Evolutionary conservation across 92 coral and sea anemone species (phyloP).

Genomic region (Palythoa grandiflora): DNA sequence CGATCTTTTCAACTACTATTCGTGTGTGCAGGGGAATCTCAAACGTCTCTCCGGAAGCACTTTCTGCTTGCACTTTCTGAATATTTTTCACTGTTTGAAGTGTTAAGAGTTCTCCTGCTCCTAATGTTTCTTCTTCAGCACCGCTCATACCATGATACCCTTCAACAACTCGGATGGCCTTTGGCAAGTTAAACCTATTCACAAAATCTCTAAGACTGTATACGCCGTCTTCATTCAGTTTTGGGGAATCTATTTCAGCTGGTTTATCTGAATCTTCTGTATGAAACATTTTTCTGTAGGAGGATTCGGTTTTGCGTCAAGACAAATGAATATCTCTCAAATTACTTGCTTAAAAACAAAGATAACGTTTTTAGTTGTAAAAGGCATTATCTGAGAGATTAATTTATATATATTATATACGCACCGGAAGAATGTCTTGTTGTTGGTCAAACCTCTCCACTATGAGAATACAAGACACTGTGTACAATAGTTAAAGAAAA

Average conservation of each 20-base stretch:
- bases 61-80: conserved; percentile 14
- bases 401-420: neutral
- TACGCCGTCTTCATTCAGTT: neutral
- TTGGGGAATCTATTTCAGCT: neutral
- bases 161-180: conserved; percentile 33
- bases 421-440: neutral
- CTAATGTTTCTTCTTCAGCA: conserved; percentile 22
- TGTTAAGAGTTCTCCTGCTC: conserved; percentile 36
- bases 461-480: too few species aligned
- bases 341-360: neutral
- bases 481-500: too few species aligned
- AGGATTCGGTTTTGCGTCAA: neutral
- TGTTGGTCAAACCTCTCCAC: neutral
- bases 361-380: neutral
- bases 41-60: conserved; percentile 34
- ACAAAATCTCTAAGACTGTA: conserved; percentile 16
- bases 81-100: neutral
- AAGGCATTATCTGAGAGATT: too few species aligned
- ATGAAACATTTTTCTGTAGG: neutral
- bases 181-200: conserved; percentile 7
- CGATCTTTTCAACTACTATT: conserved; percentile 14
- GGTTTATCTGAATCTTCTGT: conserved; percentile 14
- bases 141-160: conserved; percentile 37
- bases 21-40: conserved; percentile 26
- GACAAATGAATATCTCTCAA: neutral